phyloP scores from a whole-genome alignment of 2,113 vertebrate species.

The Neodontobutis hainanensis region DNA sequence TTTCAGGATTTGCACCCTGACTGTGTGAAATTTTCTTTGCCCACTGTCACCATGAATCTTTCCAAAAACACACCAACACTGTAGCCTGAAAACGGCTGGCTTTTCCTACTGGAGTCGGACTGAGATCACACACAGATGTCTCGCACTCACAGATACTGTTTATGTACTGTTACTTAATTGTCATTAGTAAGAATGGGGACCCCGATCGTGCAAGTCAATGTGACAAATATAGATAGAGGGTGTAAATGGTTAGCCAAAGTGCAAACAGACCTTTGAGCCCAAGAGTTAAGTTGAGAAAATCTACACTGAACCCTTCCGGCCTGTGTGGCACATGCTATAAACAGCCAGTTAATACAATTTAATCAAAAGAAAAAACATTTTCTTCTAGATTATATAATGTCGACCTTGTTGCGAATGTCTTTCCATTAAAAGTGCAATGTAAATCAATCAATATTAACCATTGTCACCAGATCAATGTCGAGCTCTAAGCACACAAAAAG shows the following conservation, averaged over 20 bases:
- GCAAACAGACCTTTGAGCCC: conserved; percentile 76
- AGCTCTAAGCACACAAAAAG: not conserved
- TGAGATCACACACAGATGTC: not conserved
- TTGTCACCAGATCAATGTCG: too few species aligned
- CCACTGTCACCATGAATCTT: too few species aligned
- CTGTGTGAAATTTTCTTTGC: too few species aligned
- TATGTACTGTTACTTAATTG: too few species aligned
- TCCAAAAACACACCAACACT: too few species aligned
- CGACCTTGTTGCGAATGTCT: too few species aligned
- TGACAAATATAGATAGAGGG: conserved; percentile 1
- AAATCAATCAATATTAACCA: too few species aligned
- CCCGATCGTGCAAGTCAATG: not conserved
- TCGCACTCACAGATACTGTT: not conserved
- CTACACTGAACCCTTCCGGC: not conserved
- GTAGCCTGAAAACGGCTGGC: too few species aligned
- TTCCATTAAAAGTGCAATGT: too few species aligned
- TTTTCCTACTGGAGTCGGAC: conserved; percentile 7
- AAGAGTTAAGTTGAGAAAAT: conserved; percentile 1
- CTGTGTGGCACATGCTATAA: conserved; percentile 2
- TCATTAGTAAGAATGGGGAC: not conserved
- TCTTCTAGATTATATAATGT: too few species aligned
- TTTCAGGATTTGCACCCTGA: too few species aligned
- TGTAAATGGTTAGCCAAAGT: conserved; percentile 74
- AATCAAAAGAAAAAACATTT: not conserved
- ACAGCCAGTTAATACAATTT: not conserved